Conservation (phyloP, 2,113 vertebrate species). For the Myotis yumanensis region DNA sequence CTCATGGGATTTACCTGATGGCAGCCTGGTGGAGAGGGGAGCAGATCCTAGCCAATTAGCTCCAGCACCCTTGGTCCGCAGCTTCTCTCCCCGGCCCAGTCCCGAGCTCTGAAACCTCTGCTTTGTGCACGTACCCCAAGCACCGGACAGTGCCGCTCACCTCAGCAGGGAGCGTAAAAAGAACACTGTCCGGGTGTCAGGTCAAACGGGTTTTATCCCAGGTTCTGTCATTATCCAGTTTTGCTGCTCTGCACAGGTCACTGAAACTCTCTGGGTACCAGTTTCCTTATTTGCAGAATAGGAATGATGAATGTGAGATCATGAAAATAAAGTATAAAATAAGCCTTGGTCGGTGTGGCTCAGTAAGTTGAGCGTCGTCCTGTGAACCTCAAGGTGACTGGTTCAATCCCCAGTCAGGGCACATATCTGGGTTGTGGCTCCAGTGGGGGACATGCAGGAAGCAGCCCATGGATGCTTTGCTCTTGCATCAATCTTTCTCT, state of each 20-base stretch:
- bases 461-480: too few species aligned
- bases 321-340: neutral
- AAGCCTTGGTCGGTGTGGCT: neutral
- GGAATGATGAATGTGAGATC: neutral
- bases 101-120: neutral
- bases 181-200: neutral
- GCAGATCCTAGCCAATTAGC: neutral
- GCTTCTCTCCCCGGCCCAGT: neutral
- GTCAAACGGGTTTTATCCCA: neutral
- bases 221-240: neutral
- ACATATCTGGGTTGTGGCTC: too few species aligned
- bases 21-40: neutral
- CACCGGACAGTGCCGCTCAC: neutral
- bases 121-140: neutral
- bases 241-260: neutral
- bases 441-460: too few species aligned
- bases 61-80: neutral
- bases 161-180: neutral
- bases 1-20: neutral
- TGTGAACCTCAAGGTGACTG: too few species aligned
- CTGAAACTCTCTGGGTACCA: neutral
- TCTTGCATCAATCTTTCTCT: too few species aligned
- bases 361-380: too few species aligned
- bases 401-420: too few species aligned
- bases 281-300: constrained; percentile 27